phyloP scores from a whole-genome alignment of 2,888 invertebrate species.

The Aelia acuminata region DNA sequence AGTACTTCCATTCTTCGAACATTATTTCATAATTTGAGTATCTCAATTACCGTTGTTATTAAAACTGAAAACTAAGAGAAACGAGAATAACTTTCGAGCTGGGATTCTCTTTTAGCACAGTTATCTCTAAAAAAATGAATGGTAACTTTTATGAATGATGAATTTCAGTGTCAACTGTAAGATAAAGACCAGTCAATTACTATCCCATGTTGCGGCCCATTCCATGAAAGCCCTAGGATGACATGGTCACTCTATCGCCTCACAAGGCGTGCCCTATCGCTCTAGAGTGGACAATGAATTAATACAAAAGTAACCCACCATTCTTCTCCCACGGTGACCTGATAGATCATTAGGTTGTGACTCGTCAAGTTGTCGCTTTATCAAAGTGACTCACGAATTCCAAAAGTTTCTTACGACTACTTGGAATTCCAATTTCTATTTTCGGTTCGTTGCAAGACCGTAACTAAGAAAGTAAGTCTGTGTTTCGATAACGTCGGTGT shows the following conservation, averaged over 20 bases:
- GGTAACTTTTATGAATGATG: not conserved
- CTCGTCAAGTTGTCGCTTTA: not conserved
- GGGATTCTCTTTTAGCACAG: too few relatives aligned
- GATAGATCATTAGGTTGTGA: not conserved
- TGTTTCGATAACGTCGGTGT: too few relatives aligned
- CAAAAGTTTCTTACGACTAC: not conserved
- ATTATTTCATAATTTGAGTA: too few relatives aligned
- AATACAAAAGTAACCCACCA: not conserved
- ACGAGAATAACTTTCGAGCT: too few relatives aligned
- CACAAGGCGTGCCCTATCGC: not conserved
- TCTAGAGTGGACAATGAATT: not conserved
- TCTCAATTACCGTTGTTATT: too few relatives aligned
- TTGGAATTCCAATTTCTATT: not conserved
- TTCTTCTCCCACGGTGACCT: not conserved
- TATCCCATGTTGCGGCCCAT: not conserved
- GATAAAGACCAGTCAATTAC: not conserved
- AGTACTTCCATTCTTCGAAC: too few relatives aligned
- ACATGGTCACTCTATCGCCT: not conserved
- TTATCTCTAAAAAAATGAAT: too few relatives aligned
- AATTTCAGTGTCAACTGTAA: not conserved
- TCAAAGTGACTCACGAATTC: not conserved
- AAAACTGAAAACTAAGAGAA: too few relatives aligned
- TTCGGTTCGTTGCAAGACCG: not conserved
- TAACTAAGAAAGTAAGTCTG: too few relatives aligned
- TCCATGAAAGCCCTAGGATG: not conserved